phyloP scores from a whole-genome alignment of 2,113 vertebrate genomes.

The Myiopsitta monachus region DNA sequence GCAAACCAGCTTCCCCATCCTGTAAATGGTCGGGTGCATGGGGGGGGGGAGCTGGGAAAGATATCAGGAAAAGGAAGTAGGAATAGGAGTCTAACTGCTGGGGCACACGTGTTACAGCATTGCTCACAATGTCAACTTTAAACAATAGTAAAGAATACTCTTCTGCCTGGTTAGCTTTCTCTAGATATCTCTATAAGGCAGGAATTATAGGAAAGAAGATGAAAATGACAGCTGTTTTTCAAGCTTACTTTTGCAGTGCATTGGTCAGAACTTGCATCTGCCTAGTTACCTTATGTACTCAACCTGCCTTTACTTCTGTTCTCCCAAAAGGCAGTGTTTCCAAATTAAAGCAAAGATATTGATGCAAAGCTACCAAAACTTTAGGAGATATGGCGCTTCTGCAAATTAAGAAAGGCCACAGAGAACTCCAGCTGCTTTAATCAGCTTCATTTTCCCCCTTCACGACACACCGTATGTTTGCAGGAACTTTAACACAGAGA shows the following conservation, averaged over 20 bases:
- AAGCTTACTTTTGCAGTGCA: neutral
- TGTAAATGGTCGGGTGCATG: neutral
- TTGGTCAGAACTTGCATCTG: neutral
- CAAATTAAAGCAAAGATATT: neutral
- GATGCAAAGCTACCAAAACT: neutral
- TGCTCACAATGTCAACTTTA: neutral
- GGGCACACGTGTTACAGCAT: rapidly evolving
- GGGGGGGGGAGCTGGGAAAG: neutral
- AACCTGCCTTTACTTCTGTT: neutral
- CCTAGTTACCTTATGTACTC: neutral
- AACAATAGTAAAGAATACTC: neutral
- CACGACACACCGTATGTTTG: rapidly evolving
- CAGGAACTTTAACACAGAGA: neutral
- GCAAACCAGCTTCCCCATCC: neutral
- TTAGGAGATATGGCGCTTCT: neutral
- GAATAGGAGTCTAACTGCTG: neutral
- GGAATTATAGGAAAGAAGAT: neutral
- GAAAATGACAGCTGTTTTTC: neutral
- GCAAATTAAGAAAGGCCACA: neutral
- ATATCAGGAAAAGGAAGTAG: neutral
- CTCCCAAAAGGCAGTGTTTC: neutral
- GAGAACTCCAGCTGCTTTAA: neutral
- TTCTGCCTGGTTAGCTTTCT: neutral
- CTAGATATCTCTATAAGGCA: neutral
- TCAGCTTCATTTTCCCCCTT: neutral